phyloP scores from a whole-genome alignment of 2,888 invertebrate species.

The Alloplasta piceator region DNA sequence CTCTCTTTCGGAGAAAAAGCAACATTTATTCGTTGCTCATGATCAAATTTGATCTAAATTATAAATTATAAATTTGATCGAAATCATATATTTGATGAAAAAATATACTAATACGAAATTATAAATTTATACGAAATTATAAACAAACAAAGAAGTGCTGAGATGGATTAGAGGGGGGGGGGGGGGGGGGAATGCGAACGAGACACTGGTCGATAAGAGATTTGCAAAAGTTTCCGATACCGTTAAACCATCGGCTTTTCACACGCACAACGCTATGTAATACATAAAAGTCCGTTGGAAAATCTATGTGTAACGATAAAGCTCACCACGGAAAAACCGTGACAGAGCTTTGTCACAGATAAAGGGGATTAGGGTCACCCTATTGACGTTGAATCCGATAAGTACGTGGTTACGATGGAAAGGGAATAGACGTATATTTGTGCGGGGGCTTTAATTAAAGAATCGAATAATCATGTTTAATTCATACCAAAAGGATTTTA shows the following conservation, averaged over 20 bases:
- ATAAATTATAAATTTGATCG: too few species aligned
- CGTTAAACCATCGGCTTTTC: background rate
- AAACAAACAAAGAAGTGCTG: background rate
- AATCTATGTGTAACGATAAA: constrained; percentile 26
- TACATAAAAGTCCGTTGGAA: constrained; percentile 17
- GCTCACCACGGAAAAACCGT: background rate
- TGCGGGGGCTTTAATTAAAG: constrained; percentile 9
- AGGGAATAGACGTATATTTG: background rate
- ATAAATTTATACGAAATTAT: background rate
- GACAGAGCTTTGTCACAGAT: constrained; percentile 35
- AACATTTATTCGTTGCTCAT: too few species aligned
- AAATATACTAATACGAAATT: background rate
- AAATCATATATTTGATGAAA: too few species aligned
- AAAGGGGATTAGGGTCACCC: constrained; percentile 36
- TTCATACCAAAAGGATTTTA: background rate
- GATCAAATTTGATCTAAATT: too few species aligned
- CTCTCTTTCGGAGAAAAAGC: too few species aligned
- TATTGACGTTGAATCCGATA: constrained; percentile 34
- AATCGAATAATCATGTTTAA: constrained; percentile 41
- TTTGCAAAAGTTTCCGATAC: background rate
- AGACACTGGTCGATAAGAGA: background rate
- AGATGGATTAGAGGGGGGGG: background rate
- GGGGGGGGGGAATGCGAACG: background rate
- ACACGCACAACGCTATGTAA: background rate
- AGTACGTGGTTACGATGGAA: background rate